Evolutionary conservation across 2,888 invertebrate species (phyloP), one percentile per base, ranked within the genome.

Genomic region (Eutolmus rufibarbis): DNA sequence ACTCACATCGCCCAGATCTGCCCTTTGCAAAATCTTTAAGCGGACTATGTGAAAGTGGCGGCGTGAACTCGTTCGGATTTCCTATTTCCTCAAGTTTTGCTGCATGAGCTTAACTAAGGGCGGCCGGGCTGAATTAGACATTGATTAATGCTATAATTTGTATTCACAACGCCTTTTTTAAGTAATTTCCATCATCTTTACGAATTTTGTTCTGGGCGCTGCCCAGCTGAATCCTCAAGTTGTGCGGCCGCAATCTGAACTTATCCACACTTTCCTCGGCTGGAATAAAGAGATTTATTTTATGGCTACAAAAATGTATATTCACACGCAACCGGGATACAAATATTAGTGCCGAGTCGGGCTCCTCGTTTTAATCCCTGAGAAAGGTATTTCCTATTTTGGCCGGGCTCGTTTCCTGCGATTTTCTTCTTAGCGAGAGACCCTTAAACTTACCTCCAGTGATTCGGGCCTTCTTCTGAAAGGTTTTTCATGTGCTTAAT

Each of bases 81-180:
- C 51, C 23, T n/a, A 19, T 66, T 81, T 9, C 31, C n/a, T 28
- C 3, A 66, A 66, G 66, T 28, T 66, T 14, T 23, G 57, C 14
- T 84, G 57, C 23, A 84, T 19, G 82, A 37, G 82, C 66, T 31
- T 84, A 84, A 84, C 82, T 84, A 66, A 66, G 82, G 40, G 66
- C 66, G 56, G 37, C 56, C 37, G 77, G 77, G 37, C 77, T 86
- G 86, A 86, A 86, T 86, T 86, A 78, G 86, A 86, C 86, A 86
- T 86, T 86, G 86, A 86, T 86, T 86, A 86, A 86, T 86, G 86
- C 77, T 31, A 86, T 86, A 78, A 86, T 86, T 86, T 86, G 86
- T 86, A 86, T 86, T 86, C 86, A 86, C 78, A 37, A 66, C 86
- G 56, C 86, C 86, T 86, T 86, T 86, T 82, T 66, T 86, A 86